These are phyloP conservation scores for Morphnarchus princeps DNA, from an alignment of 2,113 vertebrate genomes.

Conservation along the genomic window DNA sequence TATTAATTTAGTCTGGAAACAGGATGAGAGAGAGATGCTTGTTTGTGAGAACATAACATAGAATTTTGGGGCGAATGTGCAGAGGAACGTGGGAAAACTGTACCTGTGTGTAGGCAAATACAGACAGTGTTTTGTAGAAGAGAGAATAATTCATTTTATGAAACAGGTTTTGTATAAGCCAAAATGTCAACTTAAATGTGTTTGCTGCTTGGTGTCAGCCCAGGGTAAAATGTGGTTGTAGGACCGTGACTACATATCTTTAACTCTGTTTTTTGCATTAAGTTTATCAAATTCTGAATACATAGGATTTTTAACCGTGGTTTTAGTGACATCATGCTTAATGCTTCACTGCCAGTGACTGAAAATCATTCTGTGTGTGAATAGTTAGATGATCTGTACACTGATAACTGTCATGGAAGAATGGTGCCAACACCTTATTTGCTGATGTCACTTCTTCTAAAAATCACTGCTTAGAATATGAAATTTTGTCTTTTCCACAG, in stretches of 20 bases:
- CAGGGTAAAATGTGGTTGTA: not conserved
- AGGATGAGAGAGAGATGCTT: not conserved
- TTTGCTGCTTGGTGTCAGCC: not conserved
- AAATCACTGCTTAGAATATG: not conserved
- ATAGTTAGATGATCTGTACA: no score
- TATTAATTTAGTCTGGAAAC: not conserved
- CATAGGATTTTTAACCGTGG: not conserved
- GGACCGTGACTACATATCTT: fast-evolving
- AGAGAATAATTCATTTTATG: not conserved
- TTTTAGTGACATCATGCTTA: fast-evolving
- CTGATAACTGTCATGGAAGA: not conserved
- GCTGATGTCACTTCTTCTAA: not conserved
- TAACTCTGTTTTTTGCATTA: not conserved
- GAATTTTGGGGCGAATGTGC: not conserved
- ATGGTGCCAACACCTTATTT: not conserved
- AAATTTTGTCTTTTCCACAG: not conserved
- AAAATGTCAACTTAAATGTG: not conserved
- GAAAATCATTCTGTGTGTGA: not conserved
- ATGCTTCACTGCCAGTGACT: not conserved
- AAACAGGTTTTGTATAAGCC: not conserved
- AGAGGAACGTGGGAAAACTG: not conserved
- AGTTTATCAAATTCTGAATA: not conserved
- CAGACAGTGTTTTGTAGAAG: not conserved
- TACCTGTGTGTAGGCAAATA: not conserved
- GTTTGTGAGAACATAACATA: not conserved